Percentiles rank a stretch among this genome's conserved stretches.
Conservation (phyloP, 2,113 vertebrate genomes). For the Sander vitreus region DNA sequence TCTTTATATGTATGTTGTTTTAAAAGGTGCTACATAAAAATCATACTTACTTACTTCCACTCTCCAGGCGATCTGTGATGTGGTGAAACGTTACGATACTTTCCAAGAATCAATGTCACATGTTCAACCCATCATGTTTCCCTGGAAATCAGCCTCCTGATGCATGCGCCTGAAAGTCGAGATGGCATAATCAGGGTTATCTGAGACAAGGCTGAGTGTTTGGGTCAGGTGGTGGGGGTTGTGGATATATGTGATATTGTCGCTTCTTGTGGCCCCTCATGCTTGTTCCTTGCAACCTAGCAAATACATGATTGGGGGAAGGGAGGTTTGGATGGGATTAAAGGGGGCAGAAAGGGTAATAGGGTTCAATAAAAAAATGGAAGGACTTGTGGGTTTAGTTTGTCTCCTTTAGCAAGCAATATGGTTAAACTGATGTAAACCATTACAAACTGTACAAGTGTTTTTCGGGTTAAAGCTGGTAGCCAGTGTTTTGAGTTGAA, state of each 20-base stretch:
- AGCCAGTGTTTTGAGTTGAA: not conserved
- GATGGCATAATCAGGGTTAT: conserved; percentile 49
- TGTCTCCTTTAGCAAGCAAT: not conserved
- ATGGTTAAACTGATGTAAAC: not conserved
- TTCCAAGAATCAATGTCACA: conserved; percentile 36
- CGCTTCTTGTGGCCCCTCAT: not conserved
- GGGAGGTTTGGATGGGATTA: not conserved
- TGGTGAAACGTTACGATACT: not conserved
- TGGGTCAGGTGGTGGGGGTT: conserved; percentile 12
- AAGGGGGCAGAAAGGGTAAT: not conserved
- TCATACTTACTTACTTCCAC: not conserved
- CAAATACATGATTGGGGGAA: not conserved
- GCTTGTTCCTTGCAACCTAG: conserved; percentile 7
- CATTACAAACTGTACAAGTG: not conserved
- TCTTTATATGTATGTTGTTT: no score
- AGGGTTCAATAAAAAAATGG: not conserved
- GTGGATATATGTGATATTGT: conserved; percentile 26
- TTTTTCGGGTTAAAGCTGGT: not conserved
- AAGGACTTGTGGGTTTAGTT: not conserved
- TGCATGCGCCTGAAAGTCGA: conserved; percentile 41
- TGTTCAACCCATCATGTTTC: conserved; percentile 52
- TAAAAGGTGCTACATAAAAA: no score
- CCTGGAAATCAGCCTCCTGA: conserved; percentile 54
- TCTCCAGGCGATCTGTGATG: not conserved
- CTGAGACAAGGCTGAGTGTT: conserved; percentile 35